These are phyloP conservation scores for Solea solea DNA, from an alignment of 2,113 vertebrate species.

Conservation along the genomic window DNA sequence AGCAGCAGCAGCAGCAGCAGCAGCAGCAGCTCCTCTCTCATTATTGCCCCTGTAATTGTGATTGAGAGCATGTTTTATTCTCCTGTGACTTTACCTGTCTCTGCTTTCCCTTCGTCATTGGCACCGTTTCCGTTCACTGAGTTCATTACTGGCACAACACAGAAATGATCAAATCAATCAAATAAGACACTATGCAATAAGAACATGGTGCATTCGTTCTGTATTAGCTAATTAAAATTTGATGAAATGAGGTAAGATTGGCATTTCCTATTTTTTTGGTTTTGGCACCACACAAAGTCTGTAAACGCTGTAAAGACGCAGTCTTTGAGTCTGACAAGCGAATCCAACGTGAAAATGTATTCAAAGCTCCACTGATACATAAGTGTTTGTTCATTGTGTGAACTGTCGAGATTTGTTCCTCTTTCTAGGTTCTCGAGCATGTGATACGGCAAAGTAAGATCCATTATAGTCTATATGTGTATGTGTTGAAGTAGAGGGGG, in stretches of 20 bases:
- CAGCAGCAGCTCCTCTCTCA: constrained; percentile 16
- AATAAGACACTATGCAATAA: not conserved
- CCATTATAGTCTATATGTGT: too few relatives aligned
- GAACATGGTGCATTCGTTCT: not conserved
- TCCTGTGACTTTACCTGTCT: constrained; percentile 28
- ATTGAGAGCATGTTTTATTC: constrained; percentile 32
- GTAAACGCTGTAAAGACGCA: too few relatives aligned
- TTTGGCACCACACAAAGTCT: too few relatives aligned
- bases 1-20: constrained; percentile 7
- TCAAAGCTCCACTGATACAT: too few relatives aligned
- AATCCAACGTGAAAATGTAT: too few relatives aligned
- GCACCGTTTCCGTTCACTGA: constrained; percentile 13
- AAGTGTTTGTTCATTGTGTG: too few relatives aligned
- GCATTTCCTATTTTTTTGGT: too few relatives aligned
- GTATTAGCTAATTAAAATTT: constrained; percentile 5
- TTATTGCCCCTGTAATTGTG: not conserved
- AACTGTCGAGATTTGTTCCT: too few relatives aligned
- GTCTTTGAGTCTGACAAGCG: too few relatives aligned
- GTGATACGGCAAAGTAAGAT: too few relatives aligned
- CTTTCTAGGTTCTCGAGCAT: too few relatives aligned
- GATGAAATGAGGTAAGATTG: not conserved
- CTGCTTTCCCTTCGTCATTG: constrained; percentile 9
- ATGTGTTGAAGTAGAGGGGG: too few relatives aligned
- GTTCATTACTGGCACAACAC: constrained; percentile 24
- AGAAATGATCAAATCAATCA: constrained; percentile 7